These are phyloP conservation scores for Pollenia angustigena DNA, from an alignment of 2,888 invertebrate genomes.

Conservation along the genomic window DNA sequence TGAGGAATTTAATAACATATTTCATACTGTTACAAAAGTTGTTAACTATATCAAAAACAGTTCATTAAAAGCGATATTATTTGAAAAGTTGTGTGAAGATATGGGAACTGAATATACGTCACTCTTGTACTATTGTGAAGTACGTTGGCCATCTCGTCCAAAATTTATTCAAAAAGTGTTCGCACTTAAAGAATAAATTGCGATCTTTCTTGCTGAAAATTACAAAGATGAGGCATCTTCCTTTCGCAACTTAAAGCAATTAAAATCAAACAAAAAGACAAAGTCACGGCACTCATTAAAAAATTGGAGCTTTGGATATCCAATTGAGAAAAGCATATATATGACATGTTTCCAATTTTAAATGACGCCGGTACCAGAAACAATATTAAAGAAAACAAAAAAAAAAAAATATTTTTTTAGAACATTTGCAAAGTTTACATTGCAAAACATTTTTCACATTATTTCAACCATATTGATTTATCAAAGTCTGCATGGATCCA, in stretches of 20 bases:
- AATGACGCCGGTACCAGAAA: no score
- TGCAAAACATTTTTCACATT: conserved; percentile 36
- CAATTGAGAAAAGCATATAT: background rate
- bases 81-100: no score
- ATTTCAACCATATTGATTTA: background rate
- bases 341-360: no score
- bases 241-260: no score
- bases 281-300: conserved; percentile 47
- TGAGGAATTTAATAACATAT: no score
- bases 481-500: conserved; percentile 15
- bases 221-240: no score
- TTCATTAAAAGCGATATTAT: no score
- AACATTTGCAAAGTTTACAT: conserved; percentile 55
- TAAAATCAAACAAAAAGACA: conserved; percentile 63
- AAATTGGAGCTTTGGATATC: conserved; percentile 42
- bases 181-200: conserved; percentile 18
- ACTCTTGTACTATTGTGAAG: background rate
- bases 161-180: conserved; percentile 9
- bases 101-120: no score
- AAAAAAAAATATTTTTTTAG: conserved; percentile 12
- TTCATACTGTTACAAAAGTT: no score
- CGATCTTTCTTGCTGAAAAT: conserved; percentile 26
- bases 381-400: no score
- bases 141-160: no score
- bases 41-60: no score